Evolutionary conservation across 2,797 vertebrate species (phyloP), one percentile per base, ranked within the genome.

Genomic region (Alectoris magna): DNA sequence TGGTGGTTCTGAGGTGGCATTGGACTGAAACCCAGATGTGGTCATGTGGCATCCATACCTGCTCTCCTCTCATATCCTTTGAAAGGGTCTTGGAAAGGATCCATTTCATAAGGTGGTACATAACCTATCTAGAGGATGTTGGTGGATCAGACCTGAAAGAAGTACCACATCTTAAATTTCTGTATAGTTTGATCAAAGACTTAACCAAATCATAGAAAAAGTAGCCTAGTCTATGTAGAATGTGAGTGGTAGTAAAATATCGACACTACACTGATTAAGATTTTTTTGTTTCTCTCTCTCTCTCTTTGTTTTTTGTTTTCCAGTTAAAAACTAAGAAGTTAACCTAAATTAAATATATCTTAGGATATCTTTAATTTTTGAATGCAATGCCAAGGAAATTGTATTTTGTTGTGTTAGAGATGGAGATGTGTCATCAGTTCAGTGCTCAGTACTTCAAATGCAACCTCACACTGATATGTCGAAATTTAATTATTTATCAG

Each of bases 201-300:
- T 55, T 58, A 49, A 12, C 36, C 7, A 43, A 77, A 53, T 68
- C 10, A 41, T 19, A 64, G n/a, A 11, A 59, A 68, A 89, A 87
- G 27, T 10, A 60, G 19, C 29, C 27, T 74, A 1, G 27, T 29
- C 51, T 71, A 16, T 6, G 11, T 46, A 74, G 29, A 81, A 71
- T 26, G 26, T 49, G 9, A 16, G 16, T 48, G 29, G 3, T 41
- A 27, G 1, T n/a, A 71, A 87, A 81, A 74, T 24, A 5, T 31
- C 14, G 12, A n/a, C 26, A 7, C 4, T 31, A 27, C 2, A 15
- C 4, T 8, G 1, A 1, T 4, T 46, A 24, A 74, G 24, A 75
- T 24, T 49, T 49, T 49, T 43, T 49, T 48, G 11, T 12, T 5
- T 48, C 46, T 23, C 46, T 12, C 46, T 48, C 3, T 3, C 22